These are phyloP conservation scores for Paracentrotus lividus DNA, from an alignment of 53 echinoderm and acorn worm species.

Conservation along the genomic window DNA sequence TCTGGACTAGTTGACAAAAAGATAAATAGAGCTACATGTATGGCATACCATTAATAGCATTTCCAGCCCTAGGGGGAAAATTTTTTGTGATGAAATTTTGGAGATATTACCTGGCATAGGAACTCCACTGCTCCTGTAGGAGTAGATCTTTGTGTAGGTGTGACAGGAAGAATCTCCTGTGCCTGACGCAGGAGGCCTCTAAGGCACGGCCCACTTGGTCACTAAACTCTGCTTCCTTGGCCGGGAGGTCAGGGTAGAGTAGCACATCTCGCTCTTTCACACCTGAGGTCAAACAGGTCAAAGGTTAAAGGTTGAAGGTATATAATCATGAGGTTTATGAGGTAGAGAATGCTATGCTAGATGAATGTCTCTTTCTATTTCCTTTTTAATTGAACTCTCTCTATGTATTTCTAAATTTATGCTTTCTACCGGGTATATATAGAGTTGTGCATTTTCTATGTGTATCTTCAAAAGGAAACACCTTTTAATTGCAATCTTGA, in stretches of 20 bases:
- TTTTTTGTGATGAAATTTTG: too few species aligned
- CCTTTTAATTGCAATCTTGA: too few species aligned
- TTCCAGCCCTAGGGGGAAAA: too few species aligned
- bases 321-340: too few species aligned
- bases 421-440: neutral
- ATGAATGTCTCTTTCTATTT: too few species aligned
- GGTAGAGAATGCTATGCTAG: too few species aligned
- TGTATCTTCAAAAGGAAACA: too few species aligned
- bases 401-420: neutral
- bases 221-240: constrained; percentile 70
- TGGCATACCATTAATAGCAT: too few species aligned
- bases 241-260: constrained; percentile 71
- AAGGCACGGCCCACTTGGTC: constrained; percentile 80
- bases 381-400: too few species aligned
- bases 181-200: constrained; percentile 78
- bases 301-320: neutral
- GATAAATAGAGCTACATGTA: too few species aligned
- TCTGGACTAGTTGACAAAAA: too few species aligned
- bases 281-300: constrained; percentile 67
- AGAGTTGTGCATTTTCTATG: too few species aligned
- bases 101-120: constrained; percentile 78
- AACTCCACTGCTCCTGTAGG: constrained; percentile 85
- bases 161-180: constrained; percentile 77
- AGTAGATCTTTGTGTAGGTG: constrained; percentile 74
- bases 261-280: constrained; percentile 85